Conservation (phyloP, 2,797 vertebrate genomes). For the Chaetodon trifasciatus region DNA sequence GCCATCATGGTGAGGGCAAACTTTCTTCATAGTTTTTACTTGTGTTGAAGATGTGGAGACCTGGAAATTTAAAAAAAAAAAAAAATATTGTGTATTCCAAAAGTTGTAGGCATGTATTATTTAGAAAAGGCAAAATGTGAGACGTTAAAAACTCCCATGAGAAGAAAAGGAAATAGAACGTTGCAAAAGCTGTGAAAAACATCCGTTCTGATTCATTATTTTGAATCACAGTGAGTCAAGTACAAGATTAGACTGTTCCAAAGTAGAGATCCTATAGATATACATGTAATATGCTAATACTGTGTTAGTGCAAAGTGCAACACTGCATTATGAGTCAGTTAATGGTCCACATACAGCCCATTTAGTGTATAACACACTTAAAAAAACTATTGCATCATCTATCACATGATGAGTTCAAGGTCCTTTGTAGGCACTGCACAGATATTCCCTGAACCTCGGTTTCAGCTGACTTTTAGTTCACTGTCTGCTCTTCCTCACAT, state of each 20-base stretch:
- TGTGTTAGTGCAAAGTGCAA: not conserved
- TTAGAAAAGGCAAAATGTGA: not conserved
- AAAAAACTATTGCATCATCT: not conserved
- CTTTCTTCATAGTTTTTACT: not conserved
- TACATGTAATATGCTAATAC: not conserved
- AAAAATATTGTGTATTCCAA: too few relatives aligned
- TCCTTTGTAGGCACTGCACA: too few relatives aligned
- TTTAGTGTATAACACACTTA: not conserved
- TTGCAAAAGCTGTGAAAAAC: not conserved
- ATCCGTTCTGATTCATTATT: not conserved
- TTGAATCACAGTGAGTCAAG: conserved; percentile 15
- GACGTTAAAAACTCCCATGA: not conserved
- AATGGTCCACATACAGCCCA: too few relatives aligned
- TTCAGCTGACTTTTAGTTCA: not conserved
- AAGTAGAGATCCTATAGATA: not conserved
- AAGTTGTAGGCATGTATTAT: not conserved
- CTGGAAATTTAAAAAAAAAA: not conserved
- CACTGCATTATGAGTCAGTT: not conserved
- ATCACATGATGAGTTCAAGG: too few relatives aligned
- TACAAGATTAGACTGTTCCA: not conserved
- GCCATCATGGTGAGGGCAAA: not conserved
- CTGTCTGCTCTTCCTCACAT: not conserved
- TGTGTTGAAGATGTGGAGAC: not conserved
- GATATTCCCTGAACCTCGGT: too few relatives aligned
- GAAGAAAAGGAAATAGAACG: not conserved